Base-by-base conservation (phyloP, 2,113 vertebrate species). In the Sclerurus mexicanus region DNA sequence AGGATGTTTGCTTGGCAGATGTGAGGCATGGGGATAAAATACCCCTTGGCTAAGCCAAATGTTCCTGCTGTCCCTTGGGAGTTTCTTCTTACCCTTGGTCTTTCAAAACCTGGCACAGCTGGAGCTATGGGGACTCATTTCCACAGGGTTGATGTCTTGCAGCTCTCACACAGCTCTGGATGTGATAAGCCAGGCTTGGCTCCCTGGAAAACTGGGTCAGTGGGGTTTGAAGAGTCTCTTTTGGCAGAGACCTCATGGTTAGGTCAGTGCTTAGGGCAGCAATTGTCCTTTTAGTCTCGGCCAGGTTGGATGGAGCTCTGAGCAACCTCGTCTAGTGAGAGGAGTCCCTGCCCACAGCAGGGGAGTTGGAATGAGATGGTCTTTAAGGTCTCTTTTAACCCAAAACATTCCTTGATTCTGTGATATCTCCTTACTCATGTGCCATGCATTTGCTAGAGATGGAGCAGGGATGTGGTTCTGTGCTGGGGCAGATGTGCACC, bases 401-500 rank as follows among this genome's bases (percentile, higher is more conserved):
- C 49, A 20, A 52, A 14, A 20, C 46, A 16, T 23, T 23, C 47
- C 31, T 56, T 6, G 31, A 9, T 31, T 42, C 27, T 11, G 1
- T 23, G 47, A 0, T 23, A 20, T 4, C 35, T 42, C 37, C 9
- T 44, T 60, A 31, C 46, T 63, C n/a, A 23, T 1, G 2, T 30
- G 53, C 46, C 11, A 3, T 0, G 1, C 0, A 2, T 21, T 28
- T 1, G 4, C 31, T 0, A 1, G 62, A 63, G 52, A 18, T 14
- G 69, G 42, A 62, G 47, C 1, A 0, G 63, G 55, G 49, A 2
- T 0, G 3, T 1, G 6, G 13, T 25, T 22, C 30, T 1, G 2
- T n/a, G 59, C 53, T n/a, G 37, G n/a, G 35, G 60, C 47, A 91
- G 47, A 52, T 28, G 39, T 30, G 60, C 33, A 0, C 15, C 19